Percentiles rank a stretch among this genome's conserved stretches.
These are phyloP conservation scores for Cacoxenus indagator DNA, from an alignment of 2,888 invertebrate genomes.

Conservation along the genomic window DNA sequence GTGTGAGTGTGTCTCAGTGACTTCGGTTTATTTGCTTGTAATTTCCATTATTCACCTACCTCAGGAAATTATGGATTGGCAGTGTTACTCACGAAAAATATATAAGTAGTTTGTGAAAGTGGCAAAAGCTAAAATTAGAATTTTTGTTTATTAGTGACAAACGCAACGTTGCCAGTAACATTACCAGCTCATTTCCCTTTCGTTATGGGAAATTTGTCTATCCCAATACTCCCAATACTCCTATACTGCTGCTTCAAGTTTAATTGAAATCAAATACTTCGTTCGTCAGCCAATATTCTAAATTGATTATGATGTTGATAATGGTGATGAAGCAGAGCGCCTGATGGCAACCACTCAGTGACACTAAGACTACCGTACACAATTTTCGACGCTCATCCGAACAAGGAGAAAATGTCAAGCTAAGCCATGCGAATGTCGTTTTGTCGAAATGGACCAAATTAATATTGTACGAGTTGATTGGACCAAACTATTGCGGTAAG, in stretches of 20 bases:
- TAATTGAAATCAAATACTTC: constrained; percentile 12
- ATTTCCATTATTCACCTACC: constrained; percentile 63
- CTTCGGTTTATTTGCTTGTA: constrained; percentile 57
- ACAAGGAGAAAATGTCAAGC: neutral
- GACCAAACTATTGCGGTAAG: constrained; percentile 38
- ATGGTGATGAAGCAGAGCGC: no score
- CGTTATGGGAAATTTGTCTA: no score
- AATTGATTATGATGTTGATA: no score
- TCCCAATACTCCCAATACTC: no score
- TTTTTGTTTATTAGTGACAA: constrained; percentile 48
- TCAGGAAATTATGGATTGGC: constrained; percentile 54
- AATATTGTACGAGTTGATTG: constrained; percentile 50
- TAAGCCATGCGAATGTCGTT: neutral
- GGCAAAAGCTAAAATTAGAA: constrained; percentile 48
- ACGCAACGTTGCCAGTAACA: neutral
- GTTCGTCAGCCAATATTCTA: neutral
- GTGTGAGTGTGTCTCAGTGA: constrained; percentile 7
- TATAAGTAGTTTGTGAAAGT: constrained; percentile 11
- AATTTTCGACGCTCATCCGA: neutral
- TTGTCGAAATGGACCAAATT: constrained; percentile 45
- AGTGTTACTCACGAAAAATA: no score
- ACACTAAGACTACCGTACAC: neutral
- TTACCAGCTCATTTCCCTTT: no score
- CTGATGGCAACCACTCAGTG: neutral
- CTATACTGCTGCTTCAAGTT: neutral